These are phyloP conservation scores for Holacanthus passer DNA, from an alignment of 2,113 vertebrate species.

Conservation along the genomic window DNA sequence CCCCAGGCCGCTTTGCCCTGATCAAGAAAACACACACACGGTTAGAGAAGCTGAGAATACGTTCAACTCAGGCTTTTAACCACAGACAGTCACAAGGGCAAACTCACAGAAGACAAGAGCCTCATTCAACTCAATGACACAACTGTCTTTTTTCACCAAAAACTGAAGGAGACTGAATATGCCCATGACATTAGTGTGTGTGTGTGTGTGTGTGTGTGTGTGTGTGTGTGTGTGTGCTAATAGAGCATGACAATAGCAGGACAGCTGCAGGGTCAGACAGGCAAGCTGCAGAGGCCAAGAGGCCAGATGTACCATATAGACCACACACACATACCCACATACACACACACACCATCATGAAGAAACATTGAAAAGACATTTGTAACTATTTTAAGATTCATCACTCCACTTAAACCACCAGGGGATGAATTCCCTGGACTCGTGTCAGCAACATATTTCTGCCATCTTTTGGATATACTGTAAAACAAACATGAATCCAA, in stretches of 20 bases:
- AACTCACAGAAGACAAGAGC: not conserved
- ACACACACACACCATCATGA: not conserved
- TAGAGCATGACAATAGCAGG: conserved; percentile 21
- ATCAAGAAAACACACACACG: conserved; percentile 15
- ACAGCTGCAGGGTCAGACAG: conserved; percentile 60
- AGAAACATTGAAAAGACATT: conserved; percentile 4
- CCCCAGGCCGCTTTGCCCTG: conserved; percentile 97
- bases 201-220: not conserved
- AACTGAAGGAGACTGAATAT: not conserved
- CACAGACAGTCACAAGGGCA: not conserved
- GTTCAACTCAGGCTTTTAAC: not conserved
- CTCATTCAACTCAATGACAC: conserved; percentile 2
- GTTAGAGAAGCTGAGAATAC: conserved; percentile 15
- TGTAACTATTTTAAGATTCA: not conserved
- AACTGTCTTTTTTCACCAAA: not conserved
- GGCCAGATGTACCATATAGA: conserved; percentile 62
- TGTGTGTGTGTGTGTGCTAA: conserved; percentile 20
- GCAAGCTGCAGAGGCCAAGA: conserved; percentile 36
- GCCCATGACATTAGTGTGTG: conserved; percentile 17
- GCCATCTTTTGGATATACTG: not conserved
- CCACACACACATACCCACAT: conserved; percentile 46
- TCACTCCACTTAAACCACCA: not conserved
- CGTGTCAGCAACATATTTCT: not conserved
- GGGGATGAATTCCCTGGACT: not conserved
- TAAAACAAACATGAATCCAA: not conserved